phyloP scores from a whole-genome alignment of 2,113 vertebrate species.

The Malurus elegans region DNA sequence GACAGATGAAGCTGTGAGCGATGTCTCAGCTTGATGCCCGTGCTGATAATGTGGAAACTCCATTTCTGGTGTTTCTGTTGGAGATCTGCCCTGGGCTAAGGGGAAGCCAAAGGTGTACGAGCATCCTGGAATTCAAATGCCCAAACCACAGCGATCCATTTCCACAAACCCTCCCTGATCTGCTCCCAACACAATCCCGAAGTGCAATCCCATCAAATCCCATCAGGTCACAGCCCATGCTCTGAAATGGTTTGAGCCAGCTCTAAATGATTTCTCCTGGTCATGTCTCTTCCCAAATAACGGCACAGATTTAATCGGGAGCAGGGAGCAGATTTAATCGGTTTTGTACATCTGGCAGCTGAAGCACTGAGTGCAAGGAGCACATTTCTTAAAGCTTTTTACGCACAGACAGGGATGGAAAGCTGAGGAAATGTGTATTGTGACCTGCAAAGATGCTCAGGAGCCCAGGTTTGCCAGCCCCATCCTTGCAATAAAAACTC shows the following conservation, averaged over 20 bases:
- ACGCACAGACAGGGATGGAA: not conserved
- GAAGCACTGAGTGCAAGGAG: not conserved
- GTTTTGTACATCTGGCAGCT: not conserved
- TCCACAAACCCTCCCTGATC: not conserved
- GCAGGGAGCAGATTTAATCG: not conserved
- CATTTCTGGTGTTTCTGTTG: not conserved
- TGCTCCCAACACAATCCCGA: not conserved
- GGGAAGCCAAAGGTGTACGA: fast-evolving
- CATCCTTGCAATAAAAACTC: not conserved
- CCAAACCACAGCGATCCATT: fast-evolving
- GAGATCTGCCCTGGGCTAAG: not conserved
- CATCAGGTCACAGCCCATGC: not conserved
- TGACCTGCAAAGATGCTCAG: fast-evolving
- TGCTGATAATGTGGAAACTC: not conserved
- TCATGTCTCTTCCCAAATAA: not conserved
- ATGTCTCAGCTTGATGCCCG: fast-evolving
- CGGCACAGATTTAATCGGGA: no score
- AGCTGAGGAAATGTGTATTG: not conserved
- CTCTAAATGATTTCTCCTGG: not conserved
- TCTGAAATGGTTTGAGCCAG: not conserved
- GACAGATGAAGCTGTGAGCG: fast-evolving
- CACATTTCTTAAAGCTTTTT: not conserved
- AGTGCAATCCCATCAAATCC: not conserved
- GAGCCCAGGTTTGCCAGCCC: not conserved
- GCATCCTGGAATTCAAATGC: no score